A percentile compares a stretch with the other conserved stretches of the same genome.
These are phyloP conservation scores for Noctua comes DNA, from an alignment of 2,888 invertebrate species.

Conservation along the genomic window DNA sequence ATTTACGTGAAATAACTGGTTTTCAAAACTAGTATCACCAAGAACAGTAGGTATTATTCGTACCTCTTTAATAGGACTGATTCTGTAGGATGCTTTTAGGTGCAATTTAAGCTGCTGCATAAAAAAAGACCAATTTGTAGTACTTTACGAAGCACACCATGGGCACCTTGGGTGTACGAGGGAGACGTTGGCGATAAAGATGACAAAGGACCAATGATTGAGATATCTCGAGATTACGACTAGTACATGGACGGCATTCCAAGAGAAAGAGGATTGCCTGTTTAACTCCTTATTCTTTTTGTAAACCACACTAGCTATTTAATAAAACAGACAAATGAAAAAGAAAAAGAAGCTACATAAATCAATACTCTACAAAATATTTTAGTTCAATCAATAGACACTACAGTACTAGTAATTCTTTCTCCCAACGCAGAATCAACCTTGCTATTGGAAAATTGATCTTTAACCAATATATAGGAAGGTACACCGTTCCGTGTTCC, in stretches of 20 bases:
- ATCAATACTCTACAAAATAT: background rate
- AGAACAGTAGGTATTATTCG: background rate
- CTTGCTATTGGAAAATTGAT: background rate
- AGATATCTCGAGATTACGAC: background rate
- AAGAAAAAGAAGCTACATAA: background rate
- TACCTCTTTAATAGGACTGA: background rate
- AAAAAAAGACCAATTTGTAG: background rate
- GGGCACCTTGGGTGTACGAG: background rate
- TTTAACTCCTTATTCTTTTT: background rate
- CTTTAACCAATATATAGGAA: background rate
- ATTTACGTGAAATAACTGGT: constrained; percentile 7
- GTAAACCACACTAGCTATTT: background rate
- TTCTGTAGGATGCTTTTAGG: background rate
- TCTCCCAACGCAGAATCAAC: background rate
- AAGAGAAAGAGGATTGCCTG: background rate
- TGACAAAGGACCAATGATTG: constrained; percentile 5
- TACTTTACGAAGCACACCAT: background rate
- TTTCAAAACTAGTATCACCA: background rate
- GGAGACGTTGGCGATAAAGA: background rate
- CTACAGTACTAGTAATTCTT: background rate
- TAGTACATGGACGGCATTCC: background rate
- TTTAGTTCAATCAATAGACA: background rate
- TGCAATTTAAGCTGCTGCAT: background rate
- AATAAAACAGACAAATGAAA: background rate
- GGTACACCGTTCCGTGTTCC: background rate